Evolutionary conservation across 2,797 vertebrate species (phyloP), one percentile per base, ranked within the genome.

Genomic region (Falco concolor): DNA sequence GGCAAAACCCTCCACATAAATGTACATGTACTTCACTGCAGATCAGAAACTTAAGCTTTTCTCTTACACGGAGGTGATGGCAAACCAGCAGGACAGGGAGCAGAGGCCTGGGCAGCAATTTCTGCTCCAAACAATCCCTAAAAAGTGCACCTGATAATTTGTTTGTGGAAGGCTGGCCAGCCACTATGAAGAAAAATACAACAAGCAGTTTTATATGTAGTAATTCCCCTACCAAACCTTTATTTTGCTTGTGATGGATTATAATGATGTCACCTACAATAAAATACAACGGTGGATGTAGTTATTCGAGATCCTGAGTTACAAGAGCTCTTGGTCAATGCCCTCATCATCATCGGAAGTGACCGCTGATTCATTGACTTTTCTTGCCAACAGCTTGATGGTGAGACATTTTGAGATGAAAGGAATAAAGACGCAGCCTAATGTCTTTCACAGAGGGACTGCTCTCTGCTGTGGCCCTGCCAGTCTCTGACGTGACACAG

Each of bases 1-100:
- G 94, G 70, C 67, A 25, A 21, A 38, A 32, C 1, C 5, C 28
- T 24, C n/a, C 34, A 2, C 30, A 6, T 22, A 42, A 42, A 14
- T 7, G 11, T n/a, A 18, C 28, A 10, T 8, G 8, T 18, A 5
- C 21, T 28, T 56, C 32, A 22, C 8, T 27, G 15, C 40, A 13
- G 14, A 9, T 20, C 21, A 28, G 38, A 72, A 84, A 61, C 21
- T 5, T 8, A 5, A 56, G 12, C 4, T 34, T 69, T 70, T 34
- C 17, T 23, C 19, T 45, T 28, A 32, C 5, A 8, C 2, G 5
- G 30, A 57, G 34, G 24, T 23, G 24, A 42, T 0, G 2, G n/a
- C 20, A 67, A 69, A 63, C 9, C 6, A 45, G 16, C 78, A 69
- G 42, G 27, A 38, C 27, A 44, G 40, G 36, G 27, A 61, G 9